phyloP scores from a whole-genome alignment of 92 coral and sea anemone genomes.

The Parazoanthus swiftii region DNA sequence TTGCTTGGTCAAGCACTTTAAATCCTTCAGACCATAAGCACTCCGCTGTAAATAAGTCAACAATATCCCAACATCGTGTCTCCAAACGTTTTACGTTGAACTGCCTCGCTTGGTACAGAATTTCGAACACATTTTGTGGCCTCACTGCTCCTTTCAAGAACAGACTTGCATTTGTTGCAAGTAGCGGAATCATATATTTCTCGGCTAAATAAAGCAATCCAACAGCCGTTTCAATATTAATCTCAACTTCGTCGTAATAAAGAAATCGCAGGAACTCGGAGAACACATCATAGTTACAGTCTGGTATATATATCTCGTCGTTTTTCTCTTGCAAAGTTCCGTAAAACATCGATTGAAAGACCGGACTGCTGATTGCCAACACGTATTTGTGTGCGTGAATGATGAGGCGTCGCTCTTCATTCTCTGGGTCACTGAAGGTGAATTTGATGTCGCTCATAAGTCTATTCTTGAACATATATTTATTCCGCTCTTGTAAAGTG shows the following conservation, averaged over 20 bases:
- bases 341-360: conserved; percentile 49
- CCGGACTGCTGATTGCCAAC: conserved; percentile 48
- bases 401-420: not conserved
- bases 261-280: conserved; percentile 38
- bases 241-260: conserved; percentile 44
- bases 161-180: conserved; percentile 23
- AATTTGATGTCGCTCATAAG: conserved; percentile 51
- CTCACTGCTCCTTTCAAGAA: not conserved
- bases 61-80: conserved; percentile 1
- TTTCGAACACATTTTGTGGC: conserved; percentile 5
- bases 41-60: not conserved
- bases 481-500: conserved; percentile 43
- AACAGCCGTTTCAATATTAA: conserved; percentile 42
- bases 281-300: conserved; percentile 39
- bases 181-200: conserved; percentile 44
- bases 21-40: conserved; percentile 22
- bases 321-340: conserved; percentile 48
- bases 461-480: conserved; percentile 45
- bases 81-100: not conserved
- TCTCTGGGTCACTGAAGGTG: conserved; percentile 18
- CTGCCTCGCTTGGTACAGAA: not conserved
- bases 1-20: conserved; percentile 21
- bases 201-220: conserved; percentile 44
- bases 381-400: conserved; percentile 54
- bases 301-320: conserved; percentile 48